A percentile compares a stretch with the other conserved stretches of the same genome.
Conservation (phyloP, 2,888 invertebrate species). For the Apamea sordens region DNA sequence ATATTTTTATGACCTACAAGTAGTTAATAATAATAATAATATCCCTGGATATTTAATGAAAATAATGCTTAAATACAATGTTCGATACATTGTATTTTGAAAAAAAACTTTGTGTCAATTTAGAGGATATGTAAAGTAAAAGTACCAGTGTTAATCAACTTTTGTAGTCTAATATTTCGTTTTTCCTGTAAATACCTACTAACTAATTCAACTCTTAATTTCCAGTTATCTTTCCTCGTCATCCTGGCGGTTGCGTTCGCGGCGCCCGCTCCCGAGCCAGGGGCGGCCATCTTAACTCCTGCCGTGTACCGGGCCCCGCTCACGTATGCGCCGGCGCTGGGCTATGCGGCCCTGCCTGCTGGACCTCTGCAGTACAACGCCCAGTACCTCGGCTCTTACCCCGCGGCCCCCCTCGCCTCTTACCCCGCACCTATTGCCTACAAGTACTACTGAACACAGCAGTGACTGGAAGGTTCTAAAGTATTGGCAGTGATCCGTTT, state of each 20-base stretch:
- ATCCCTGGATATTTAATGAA: neutral
- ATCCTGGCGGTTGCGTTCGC: slow-evolving; percentile 73
- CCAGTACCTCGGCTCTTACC: slow-evolving; percentile 60
- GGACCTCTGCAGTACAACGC: slow-evolving; percentile 59
- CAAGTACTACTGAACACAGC: slow-evolving; percentile 69
- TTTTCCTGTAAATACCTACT: neutral
- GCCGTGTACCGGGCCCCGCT: slow-evolving; percentile 65
- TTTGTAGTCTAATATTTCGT: neutral
- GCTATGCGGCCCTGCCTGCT: slow-evolving; percentile 65
- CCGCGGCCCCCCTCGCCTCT: slow-evolving; percentile 51
- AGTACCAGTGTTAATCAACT: neutral
- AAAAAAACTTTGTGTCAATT: neutral
- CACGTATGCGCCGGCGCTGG: slow-evolving; percentile 63
- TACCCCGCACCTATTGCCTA: slow-evolving; percentile 71
- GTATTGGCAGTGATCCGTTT: slow-evolving; percentile 41
- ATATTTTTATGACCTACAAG: no score
- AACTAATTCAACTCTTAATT: slow-evolving; percentile 22
- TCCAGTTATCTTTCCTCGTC: slow-evolving; percentile 73
- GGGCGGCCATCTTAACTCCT: slow-evolving; percentile 59
- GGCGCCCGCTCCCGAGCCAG: slow-evolving; percentile 75
- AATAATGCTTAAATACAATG: neutral
- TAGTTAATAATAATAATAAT: no score
- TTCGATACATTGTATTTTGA: no score
- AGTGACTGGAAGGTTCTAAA: slow-evolving; percentile 17
- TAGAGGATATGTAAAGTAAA: neutral